Percentiles rank a stretch among this genome's conserved stretches.
These are phyloP conservation scores for Neopipo cinnamomea DNA, from an alignment of 2,113 vertebrate genomes.

Conservation along the genomic window DNA sequence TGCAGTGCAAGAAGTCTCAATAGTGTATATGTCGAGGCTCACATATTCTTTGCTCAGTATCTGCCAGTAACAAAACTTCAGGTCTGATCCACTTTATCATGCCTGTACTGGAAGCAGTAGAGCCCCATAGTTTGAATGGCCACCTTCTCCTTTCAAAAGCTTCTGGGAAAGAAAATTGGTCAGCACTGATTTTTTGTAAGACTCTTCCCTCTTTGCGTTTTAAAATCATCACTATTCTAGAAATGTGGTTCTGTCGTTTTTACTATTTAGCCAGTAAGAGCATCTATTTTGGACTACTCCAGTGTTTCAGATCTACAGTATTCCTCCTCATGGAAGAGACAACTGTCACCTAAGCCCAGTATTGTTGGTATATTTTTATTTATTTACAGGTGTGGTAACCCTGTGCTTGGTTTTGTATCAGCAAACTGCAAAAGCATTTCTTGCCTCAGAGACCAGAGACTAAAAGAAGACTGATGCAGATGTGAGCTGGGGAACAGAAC, in stretches of 20 bases:
- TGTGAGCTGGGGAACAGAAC: neutral
- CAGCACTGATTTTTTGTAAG: neutral
- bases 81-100: neutral
- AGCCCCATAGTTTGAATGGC: neutral
- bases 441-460: neutral
- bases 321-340: neutral
- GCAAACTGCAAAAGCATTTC: neutral
- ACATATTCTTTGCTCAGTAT: neutral
- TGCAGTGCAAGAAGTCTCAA: neutral
- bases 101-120: neutral
- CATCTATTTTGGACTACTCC: neutral
- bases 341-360: neutral
- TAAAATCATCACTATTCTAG: neutral
- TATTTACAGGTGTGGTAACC: neutral
- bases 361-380: neutral
- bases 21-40: neutral
- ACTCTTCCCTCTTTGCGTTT: neutral
- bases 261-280: neutral
- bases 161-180: neutral
- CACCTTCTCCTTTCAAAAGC: neutral
- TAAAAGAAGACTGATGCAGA: neutral
- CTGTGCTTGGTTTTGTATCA: neutral
- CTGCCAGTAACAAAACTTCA: neutral
- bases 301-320: neutral
- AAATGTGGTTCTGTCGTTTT: neutral